phyloP scores from a whole-genome alignment of 2,797 vertebrate genomes.

The Paratrypauchen microcephalus region DNA sequence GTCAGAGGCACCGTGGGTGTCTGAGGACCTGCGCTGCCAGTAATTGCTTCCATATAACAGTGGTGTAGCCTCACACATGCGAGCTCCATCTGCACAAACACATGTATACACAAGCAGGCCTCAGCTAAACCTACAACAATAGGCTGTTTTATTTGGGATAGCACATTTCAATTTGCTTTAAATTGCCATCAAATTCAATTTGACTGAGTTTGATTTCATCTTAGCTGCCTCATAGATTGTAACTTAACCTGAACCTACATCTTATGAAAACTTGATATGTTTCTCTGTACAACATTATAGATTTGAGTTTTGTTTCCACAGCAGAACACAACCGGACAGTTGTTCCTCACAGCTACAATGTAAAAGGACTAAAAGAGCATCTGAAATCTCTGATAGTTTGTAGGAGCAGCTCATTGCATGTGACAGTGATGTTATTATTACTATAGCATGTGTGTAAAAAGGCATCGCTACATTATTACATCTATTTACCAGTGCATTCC shows the following conservation, averaged over 20 bases:
- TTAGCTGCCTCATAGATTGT: neutral
- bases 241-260: too few relatives aligned
- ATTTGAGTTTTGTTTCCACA: neutral
- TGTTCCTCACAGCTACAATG: neutral
- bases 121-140: neutral
- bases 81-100: slow-evolving; percentile 23
- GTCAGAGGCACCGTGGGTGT: slow-evolving; percentile 83
- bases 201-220: neutral
- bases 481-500: neutral
- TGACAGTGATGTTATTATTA: too few relatives aligned
- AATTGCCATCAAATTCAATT: neutral
- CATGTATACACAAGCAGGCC: neutral
- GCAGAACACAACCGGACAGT: neutral
- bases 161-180: neutral
- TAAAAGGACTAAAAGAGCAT: neutral
- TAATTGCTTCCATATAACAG: slow-evolving; percentile 96
- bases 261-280: too few relatives aligned
- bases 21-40: slow-evolving; percentile 83
- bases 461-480: neutral
- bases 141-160: neutral
- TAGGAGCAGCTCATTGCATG: too few relatives aligned
- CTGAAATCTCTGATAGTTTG: too few relatives aligned
- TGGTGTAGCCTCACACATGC: slow-evolving; percentile 56
- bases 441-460: too few relatives aligned
- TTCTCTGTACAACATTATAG: neutral